Evolutionary conservation across 2,797 vertebrate genomes (phyloP).

Genomic region (Gastrophryne carolinensis): DNA sequence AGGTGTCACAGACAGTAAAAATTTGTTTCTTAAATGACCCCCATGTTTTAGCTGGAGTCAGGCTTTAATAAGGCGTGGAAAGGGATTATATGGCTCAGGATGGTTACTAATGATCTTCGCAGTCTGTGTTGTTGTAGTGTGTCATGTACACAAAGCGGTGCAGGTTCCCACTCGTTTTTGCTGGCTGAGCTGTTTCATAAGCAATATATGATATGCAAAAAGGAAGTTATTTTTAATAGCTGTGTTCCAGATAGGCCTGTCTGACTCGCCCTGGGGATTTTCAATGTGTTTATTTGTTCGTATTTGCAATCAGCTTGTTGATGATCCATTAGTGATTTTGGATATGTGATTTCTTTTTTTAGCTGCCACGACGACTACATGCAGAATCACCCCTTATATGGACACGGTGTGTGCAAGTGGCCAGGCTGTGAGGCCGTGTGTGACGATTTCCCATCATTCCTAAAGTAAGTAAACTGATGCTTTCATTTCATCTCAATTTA

Average conservation of each 20-base stretch:
- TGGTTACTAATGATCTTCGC: neutral
- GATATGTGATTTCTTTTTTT: slow-evolving; percentile 49
- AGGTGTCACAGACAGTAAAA: no score
- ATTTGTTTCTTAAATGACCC: no score
- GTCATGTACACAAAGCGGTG: neutral
- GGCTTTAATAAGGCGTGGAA: neutral
- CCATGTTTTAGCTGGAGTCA: no score
- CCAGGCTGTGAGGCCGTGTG: slow-evolving; percentile 97
- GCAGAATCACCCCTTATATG: slow-evolving; percentile 91
- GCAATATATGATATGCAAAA: slow-evolving; percentile 17
- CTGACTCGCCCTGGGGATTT: neutral
- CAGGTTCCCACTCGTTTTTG: slow-evolving; percentile 31
- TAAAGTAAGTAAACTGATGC: slow-evolving; percentile 83
- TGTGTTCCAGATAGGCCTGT: slow-evolving; percentile 5
- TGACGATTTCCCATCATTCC: slow-evolving; percentile 95
- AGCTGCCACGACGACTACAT: slow-evolving; percentile 88
- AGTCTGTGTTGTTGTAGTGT: slow-evolving; percentile 37
- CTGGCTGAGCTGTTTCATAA: slow-evolving; percentile 7
- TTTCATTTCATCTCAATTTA: neutral
- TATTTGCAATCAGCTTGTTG: slow-evolving; percentile 27
- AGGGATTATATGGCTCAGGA: neutral
- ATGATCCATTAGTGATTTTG: slow-evolving; percentile 23
- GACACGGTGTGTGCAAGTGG: slow-evolving; percentile 98
- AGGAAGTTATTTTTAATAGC: slow-evolving; percentile 14
- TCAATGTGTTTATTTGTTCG: slow-evolving; percentile 21